Base-by-base conservation (phyloP, 2,888 invertebrate genomes). In the Spodoptera picta region DNA sequence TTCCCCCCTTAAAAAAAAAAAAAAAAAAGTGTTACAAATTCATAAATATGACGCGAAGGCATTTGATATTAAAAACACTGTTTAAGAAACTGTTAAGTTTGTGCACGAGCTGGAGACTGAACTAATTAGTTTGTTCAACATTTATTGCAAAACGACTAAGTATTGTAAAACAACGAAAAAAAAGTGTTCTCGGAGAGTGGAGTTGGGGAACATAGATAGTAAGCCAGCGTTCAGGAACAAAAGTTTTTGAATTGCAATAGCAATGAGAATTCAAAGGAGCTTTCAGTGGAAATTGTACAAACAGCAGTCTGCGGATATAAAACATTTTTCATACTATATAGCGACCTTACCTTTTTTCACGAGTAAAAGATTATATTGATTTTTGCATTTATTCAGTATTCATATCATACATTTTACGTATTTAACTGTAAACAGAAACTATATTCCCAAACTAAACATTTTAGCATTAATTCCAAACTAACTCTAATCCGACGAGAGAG, bases 71-170 rank as follows among this genome's bases (percentile, higher is more conserved):
- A 46, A 53, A 57, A 61, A 23, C 24, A 42, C 52, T 42, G 23
- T 23, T 55, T 24, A 14, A 41, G 54, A 24, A 43, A 47, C 10
- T 52, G 53, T 42, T 51, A 61, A 31, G 24, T 36, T 36, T 36
- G 11, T 48, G 14, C 19, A 9, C 6, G 11, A 51, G 46, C 23
- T 46, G 41, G 70, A 27, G 42, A 48, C 42, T 47, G 36, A 57
- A 61, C 45, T 44, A 52, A 75, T 65, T 69, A 61, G 46, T 73
- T 51, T 53, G 58, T 59, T 12, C 50, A 42, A 50, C 54, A 56
- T 63, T 59, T 59, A 67, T 50, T 67, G 46, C 41, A 58, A 47
- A 67, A 51, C 43, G 7, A 36, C 12, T n/a, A 51, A 59, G 41
- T 42, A 51, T 52, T 52, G 48, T 24, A 43, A 51, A 69, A 63